Percentiles rank a stretch among this genome's conserved stretches.
phyloP scores from a whole-genome alignment of 2,888 invertebrate species.

The Eledona agricola region DNA sequence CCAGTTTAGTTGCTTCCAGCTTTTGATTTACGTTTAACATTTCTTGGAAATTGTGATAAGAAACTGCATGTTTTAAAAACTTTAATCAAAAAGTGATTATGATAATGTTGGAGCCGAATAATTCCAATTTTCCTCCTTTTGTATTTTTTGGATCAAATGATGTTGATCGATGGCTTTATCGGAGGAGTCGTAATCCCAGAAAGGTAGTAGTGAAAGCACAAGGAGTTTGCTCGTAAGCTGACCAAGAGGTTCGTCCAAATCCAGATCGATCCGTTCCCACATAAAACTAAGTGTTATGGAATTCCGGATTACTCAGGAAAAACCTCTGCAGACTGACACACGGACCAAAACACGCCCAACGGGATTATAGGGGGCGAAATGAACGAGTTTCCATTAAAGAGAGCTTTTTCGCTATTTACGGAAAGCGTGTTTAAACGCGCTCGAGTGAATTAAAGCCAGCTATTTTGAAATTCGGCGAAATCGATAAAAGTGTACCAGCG shows the following conservation, averaged over 20 bases:
- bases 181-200: conserved; percentile 44
- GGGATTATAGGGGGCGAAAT: conserved; percentile 19
- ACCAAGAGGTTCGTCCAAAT: conserved; percentile 52
- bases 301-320: conserved; percentile 52
- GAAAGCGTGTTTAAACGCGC: too few species aligned
- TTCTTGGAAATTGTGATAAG: too few species aligned
- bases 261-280: conserved; percentile 56
- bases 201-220: conserved; percentile 41
- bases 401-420: conserved; percentile 4
- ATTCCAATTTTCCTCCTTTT: too few species aligned
- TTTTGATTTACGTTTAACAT: too few species aligned
- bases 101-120: too few species aligned
- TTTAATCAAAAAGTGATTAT: too few species aligned
- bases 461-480: background rate
- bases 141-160: too few species aligned
- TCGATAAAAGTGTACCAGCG: too few species aligned
- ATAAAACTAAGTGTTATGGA: conserved; percentile 60
- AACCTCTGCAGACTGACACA: conserved; percentile 18
- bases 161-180: too few species aligned
- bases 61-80: too few species aligned
- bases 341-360: conserved; percentile 18
- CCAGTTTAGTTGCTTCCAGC: too few species aligned
- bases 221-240: conserved; percentile 52
- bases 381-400: conserved; percentile 9
- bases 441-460: background rate